Evolutionary conservation across 2,888 invertebrate species (phyloP), one percentile per base, ranked within the genome.

Genomic region (Drosophila histrio): DNA sequence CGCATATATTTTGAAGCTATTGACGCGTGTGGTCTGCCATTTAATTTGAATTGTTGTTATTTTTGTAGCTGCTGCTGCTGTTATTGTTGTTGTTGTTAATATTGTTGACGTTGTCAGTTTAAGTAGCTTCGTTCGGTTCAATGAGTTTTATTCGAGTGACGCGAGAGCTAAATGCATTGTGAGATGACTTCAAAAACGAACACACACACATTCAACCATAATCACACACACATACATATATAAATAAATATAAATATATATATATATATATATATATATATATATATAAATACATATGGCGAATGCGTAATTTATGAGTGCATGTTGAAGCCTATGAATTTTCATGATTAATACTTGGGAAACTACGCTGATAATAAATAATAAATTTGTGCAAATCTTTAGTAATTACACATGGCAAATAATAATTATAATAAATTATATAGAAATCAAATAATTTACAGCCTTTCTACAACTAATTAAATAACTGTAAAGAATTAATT

Each of bases 81-180:
- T 36, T 36, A 34, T 28, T 49, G n/a, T 44, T 59, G 21, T 43
- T 44, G 50, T 36, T 47, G 13, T 54, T 34, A 26, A 38, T 49
- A 53, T 19, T 58, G 65, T 70, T 62, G 83, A 72, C 58, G 68
- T 66, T 86, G 83, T 85, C 79, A 79, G 58, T 73, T 78, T 73
- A 64, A 82, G 73, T 77, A 66, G 63, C 58, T 67, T 83, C 57
- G 67, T 71, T 67, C 74, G 80, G 87, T 83, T 79, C 80, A 83
- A 68, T 77, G 81, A 38, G 66, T 86, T 71, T 53, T 30, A 60
- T 47, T 57, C 38, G 47, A 64, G 59, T 74, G 74, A 64, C 71
- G 66, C 59, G 41, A 49, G 22, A 49, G 22, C 46, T 44, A 26
- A 56, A 50, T 49, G 57, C 61, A 56, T 52, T 63, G 62, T 49